Base-by-base conservation (phyloP, 2,797 vertebrate genomes). In the Carduelis carduelis region DNA sequence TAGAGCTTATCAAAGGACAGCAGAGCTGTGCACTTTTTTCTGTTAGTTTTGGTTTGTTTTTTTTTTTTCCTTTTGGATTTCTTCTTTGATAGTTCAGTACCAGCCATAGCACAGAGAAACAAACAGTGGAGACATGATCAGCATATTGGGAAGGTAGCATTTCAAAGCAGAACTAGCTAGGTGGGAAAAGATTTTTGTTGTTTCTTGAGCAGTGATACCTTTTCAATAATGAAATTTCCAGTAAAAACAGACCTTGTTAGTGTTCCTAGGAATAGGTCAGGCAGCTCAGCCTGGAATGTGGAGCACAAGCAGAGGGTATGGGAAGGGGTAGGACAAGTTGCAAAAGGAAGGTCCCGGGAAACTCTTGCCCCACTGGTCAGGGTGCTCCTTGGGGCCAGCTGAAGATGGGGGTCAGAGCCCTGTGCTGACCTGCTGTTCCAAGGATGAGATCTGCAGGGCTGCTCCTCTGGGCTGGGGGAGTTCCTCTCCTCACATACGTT, bases 401-500 rank as follows among this genome's bases (percentile, higher is more conserved):
- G 72, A 74, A 70, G 72, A 6, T 14, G 1, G 11, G 32, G 32
- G 28, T 82, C 55, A 66, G 52, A 39, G 39, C 26, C 28, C 55
- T 55, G 59, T 34, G 55, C 77, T 83, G 64, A 37, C 15, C 41
- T 82, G 30, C 55, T 55, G 61, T 5, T 1, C 65, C 59, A 37
- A 24, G 60, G 35, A 26, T 2, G 0, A 26, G n/a, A 52, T 60
- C 75, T 16, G 9, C 2, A 16, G 24, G 30, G 43, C 20, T 82
- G 8, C 63, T 79, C 10, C 35, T 26, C 59, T 26, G 18, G 32
- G 27, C 5, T 70, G 43, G 26, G 18, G 26, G 32, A 12, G 47
- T 34, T 76, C 39, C 43, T 79, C 41, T 76, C 2, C 1, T 78
- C 0, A 0, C 63, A n/a, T 9, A n/a, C 1, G 0, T 57, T 80